phyloP scores from a whole-genome alignment of 2,888 invertebrate species.

The Drosophila borealis region DNA sequence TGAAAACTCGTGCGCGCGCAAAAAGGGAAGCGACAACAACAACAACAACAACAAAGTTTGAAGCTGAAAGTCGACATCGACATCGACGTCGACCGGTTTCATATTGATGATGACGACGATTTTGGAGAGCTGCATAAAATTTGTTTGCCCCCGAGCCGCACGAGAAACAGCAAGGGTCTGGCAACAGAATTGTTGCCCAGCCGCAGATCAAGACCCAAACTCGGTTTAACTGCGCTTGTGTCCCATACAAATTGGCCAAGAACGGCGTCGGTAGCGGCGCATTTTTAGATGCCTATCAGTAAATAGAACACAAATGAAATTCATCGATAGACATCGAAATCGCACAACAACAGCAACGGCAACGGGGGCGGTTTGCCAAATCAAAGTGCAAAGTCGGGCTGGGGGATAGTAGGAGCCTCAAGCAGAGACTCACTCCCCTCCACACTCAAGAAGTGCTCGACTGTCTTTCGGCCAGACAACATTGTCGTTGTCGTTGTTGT shows the following conservation, averaged over 20 bases:
- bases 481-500: constrained; percentile 23
- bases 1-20: constrained; percentile 78
- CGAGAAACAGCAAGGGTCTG: constrained; percentile 59
- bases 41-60: constrained; percentile 30
- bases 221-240: constrained; percentile 1
- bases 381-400: constrained; percentile 18
- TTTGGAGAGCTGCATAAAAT: constrained; percentile 73
- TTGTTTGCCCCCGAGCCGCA: constrained; percentile 64
- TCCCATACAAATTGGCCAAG: constrained; percentile 72
- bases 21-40: constrained; percentile 66
- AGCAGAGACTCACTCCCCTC: too few species aligned
- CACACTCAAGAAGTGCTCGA: constrained; percentile 11
- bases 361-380: constrained; percentile 52
- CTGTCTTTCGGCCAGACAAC: constrained; percentile 31
- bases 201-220: constrained; percentile 1
- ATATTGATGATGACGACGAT: constrained; percentile 66
- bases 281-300: constrained; percentile 83
- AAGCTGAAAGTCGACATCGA: constrained; percentile 5
- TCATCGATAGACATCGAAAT: constrained; percentile 83
- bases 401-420: too few species aligned
- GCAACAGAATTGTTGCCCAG: constrained; percentile 22
- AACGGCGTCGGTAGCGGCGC: constrained; percentile 72
- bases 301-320: constrained; percentile 83
- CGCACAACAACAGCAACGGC: constrained; percentile 35
- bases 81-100: constrained; percentile 60